Evolutionary conservation across 1,140 invertebrate genomes (phyloP), one percentile per base, ranked within the genome.

Genomic region (Goniozus legneri): DNA sequence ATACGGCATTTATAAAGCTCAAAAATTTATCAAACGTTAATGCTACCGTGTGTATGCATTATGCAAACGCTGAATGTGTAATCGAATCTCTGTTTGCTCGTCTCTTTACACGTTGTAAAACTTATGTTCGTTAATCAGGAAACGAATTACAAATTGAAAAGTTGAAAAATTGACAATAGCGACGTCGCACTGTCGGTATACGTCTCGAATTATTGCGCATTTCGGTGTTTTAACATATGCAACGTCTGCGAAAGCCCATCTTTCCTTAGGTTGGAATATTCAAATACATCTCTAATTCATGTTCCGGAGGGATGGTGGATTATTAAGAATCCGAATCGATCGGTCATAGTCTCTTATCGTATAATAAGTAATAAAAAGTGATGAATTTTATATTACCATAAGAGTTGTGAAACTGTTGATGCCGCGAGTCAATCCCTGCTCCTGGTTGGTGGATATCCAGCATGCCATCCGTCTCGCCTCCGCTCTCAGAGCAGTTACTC

Each of bases 401-500:
- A 67, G 74, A 75, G 73, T 73, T 76, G 74, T 76, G 73, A 76
- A 70, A 76, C 69, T 71, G 74, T 65, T 72, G 69, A 49, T 73
- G 73, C 58, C 74, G 72, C 59, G 70, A 60, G 62, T 76, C 72
- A 65, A 75, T 71, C 62, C 70, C 67, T 59, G 64, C 60, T 64
- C 66, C 73, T 56, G 65, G 70, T 53, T 75, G 71, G 64, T 75
- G 74, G 58, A 72, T 69, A 67, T 76, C 74, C 73, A 74, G 67
- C 67, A 74, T 70, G 49, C 56, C 60, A 58, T 76, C 74, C 73
- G 67, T 58, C 61, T 74, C 74, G 45, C 67, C 71, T 60, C 73
- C 73, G 58, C 71, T 75, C 66, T 76, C 73, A 73, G 74, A 75
- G 69, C 74, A 75, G 73, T 75, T 76, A 64, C 71, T 76, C 72